Evolutionary conservation across 2,113 vertebrate species (phyloP).

Genomic region (Misgurnus mizolepis): DNA sequence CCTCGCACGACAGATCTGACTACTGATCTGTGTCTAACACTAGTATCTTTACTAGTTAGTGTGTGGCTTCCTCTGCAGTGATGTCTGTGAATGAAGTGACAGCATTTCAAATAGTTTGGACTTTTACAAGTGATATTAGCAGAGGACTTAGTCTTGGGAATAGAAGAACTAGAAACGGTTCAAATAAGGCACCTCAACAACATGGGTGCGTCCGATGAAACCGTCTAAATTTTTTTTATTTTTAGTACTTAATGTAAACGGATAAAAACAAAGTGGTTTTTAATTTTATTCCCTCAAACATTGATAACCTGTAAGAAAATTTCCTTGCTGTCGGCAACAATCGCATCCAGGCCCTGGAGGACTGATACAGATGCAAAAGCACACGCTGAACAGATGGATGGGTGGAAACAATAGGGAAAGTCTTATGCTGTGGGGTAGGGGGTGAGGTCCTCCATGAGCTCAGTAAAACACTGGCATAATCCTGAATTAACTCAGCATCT

Average conservation of each 20-base stretch:
- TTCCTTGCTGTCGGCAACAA: not conserved
- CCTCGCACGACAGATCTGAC: not conserved
- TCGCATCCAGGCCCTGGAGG: not conserved
- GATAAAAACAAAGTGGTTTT: too few relatives aligned
- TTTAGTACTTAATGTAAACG: too few relatives aligned
- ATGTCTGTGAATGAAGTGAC: not conserved
- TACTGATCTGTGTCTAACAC: not conserved
- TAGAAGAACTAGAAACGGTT: too few relatives aligned
- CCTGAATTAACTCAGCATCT: conserved; percentile 14
- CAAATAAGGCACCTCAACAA: too few relatives aligned
- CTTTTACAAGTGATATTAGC: too few relatives aligned
- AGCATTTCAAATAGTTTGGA: not conserved
- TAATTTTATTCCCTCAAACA: too few relatives aligned
- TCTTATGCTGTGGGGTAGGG: not conserved
- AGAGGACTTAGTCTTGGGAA: too few relatives aligned
- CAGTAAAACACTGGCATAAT: not conserved
- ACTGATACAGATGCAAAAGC: not conserved
- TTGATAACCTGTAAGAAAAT: too few relatives aligned
- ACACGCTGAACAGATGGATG: conserved; percentile 32
- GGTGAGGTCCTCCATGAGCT: not conserved
- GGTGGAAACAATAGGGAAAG: conserved; percentile 7
- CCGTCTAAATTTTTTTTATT: too few relatives aligned
- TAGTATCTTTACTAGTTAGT: not conserved
- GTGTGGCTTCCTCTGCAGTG: not conserved
- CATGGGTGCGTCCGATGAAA: too few relatives aligned